phyloP scores from a whole-genome alignment of 2,797 vertebrate genomes.

The Cossypha heuglini region DNA sequence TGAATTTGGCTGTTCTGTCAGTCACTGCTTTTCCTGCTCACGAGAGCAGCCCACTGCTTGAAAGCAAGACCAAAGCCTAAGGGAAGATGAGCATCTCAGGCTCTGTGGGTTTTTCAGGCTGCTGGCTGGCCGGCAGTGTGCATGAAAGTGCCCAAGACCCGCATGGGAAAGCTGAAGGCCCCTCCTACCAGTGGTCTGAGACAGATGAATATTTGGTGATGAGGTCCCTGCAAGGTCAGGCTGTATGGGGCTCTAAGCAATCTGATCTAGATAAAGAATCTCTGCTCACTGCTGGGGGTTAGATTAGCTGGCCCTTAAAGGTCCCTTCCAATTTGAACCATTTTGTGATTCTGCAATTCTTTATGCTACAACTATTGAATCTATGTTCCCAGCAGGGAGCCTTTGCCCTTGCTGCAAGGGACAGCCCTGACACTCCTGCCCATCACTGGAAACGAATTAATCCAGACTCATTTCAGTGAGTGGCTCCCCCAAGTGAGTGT shows the following conservation, averaged over 20 bases:
- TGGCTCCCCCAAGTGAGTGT: background rate
- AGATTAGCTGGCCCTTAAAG: background rate
- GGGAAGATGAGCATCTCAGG: background rate
- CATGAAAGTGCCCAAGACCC: background rate
- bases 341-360: background rate
- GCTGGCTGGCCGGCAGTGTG: background rate
- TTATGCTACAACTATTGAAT: background rate
- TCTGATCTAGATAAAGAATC: background rate
- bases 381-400: background rate
- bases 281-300: background rate
- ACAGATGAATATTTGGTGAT: background rate
- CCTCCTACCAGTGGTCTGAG: background rate
- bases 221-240: background rate
- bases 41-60: background rate
- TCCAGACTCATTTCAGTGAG: background rate
- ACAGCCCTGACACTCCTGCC: background rate
- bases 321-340: background rate
- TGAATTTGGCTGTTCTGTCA: background rate
- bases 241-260: background rate
- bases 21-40: background rate
- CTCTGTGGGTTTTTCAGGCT: background rate
- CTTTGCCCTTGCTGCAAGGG: background rate
- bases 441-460: background rate
- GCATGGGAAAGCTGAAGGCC: rapidly evolving
- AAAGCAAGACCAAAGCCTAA: background rate